phyloP scores from a whole-genome alignment of 2,113 vertebrate genomes.

The Etheostoma spectabile region DNA sequence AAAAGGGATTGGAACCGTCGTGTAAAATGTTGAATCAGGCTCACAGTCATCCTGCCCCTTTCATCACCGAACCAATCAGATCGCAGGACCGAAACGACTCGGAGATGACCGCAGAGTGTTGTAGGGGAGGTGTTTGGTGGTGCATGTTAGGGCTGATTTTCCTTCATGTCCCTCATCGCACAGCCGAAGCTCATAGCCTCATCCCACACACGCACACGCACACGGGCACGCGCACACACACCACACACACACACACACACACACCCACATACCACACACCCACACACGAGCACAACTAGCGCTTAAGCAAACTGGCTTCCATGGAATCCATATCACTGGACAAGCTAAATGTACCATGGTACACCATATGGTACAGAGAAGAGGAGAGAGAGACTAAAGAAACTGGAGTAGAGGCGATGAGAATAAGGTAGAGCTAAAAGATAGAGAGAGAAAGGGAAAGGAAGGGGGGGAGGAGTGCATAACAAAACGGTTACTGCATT shows the following conservation, averaged over 20 bases:
- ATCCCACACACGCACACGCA: constrained; percentile 39
- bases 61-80: constrained; percentile 43
- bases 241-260: constrained; percentile 32
- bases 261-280: constrained; percentile 25
- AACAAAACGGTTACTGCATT: constrained; percentile 32
- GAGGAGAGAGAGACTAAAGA: constrained; percentile 32
- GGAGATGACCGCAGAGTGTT: constrained; percentile 31
- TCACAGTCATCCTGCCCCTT: not conserved
- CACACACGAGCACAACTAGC: constrained; percentile 70
- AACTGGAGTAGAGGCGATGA: constrained; percentile 26
- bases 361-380: constrained; percentile 78
- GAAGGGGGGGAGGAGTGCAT: constrained; percentile 41
- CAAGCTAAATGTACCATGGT: constrained; percentile 85
- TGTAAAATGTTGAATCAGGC: not conserved
- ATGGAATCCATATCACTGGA: constrained; percentile 84
- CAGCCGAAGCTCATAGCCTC: constrained; percentile 71
- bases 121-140: constrained; percentile 30
- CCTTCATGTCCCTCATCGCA: constrained; percentile 74
- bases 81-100: not conserved
- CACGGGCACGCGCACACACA: no score
- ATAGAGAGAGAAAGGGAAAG: constrained; percentile 13
- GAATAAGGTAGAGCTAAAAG: constrained; percentile 17
- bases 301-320: constrained; percentile 85
- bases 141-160: constrained; percentile 66
- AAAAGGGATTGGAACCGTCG: not conserved